phyloP scores from a whole-genome alignment of 2,888 invertebrate species.

The Melanargia galathea region DNA sequence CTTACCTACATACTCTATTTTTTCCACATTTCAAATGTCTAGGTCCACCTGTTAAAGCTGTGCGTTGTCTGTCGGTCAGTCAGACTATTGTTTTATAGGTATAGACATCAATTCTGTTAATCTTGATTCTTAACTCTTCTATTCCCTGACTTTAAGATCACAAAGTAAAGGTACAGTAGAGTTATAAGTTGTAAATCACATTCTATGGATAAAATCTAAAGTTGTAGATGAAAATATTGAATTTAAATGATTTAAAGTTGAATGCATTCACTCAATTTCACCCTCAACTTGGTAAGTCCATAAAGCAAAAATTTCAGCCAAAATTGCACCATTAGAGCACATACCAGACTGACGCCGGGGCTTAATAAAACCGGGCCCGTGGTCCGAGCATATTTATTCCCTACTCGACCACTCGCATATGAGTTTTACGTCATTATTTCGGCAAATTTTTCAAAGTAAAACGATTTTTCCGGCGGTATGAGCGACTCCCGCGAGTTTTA shows the following conservation, averaged over 20 bases:
- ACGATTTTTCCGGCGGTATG: constrained; percentile 63
- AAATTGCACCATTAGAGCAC: constrained; percentile 45
- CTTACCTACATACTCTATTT: too few relatives aligned
- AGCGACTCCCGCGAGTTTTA: constrained; percentile 59
- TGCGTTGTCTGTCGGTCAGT: too few relatives aligned
- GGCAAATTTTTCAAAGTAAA: constrained; percentile 71
- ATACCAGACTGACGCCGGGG: constrained; percentile 54
- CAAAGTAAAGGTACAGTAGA: too few relatives aligned
- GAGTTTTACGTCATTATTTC: constrained; percentile 78
- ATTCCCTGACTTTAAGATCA: too few relatives aligned
- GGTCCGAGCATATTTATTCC: constrained; percentile 55
- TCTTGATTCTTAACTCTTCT: too few relatives aligned
- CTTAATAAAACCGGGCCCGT: constrained; percentile 54
- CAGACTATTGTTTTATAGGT: too few relatives aligned
- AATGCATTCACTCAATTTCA: constrained; percentile 7
- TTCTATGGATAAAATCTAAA: neutral
- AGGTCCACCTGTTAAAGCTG: too few relatives aligned
- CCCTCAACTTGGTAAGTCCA: constrained; percentile 12
- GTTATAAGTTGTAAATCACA: too few relatives aligned
- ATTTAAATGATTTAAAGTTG: neutral
- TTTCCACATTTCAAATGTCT: too few relatives aligned
- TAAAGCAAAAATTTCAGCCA: constrained; percentile 31
- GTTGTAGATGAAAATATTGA: neutral
- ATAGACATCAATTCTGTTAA: too few relatives aligned
- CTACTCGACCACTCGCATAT: constrained; percentile 59